A percentile compares a stretch with the other conserved stretches of the same genome.
These are phyloP conservation scores for Nymphalis urticae DNA, from an alignment of 2,888 invertebrate genomes.

Conservation along the genomic window DNA sequence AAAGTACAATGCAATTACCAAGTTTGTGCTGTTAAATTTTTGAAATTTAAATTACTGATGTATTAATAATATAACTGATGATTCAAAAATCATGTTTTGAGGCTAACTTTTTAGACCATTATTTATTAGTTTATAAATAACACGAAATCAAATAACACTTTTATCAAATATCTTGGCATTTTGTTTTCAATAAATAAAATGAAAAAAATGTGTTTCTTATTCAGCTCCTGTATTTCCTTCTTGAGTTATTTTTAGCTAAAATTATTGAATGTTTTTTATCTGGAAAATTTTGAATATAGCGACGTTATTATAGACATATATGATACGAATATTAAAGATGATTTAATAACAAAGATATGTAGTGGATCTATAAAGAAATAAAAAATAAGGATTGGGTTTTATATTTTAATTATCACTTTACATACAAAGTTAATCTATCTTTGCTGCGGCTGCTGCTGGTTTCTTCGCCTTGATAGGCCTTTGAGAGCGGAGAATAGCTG, in stretches of 20 bases:
- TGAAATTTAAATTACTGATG: no score
- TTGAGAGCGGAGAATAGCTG: conserved; percentile 95
- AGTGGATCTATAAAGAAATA: conserved; percentile 6
- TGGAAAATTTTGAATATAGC: no score
- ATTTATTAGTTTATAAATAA: conserved; percentile 14
- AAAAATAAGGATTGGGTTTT: conserved; percentile 45
- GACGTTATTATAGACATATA: no score
- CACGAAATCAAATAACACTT: conserved; percentile 3
- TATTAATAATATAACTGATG: no score
- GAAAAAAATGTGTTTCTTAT: conserved; percentile 10
- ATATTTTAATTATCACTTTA: conserved; percentile 69
- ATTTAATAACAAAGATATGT: background rate
- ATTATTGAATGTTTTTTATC: no score
- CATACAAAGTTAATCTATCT: conserved; percentile 86
- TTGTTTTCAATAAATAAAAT: conserved; percentile 32
- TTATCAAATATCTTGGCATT: conserved; percentile 25
- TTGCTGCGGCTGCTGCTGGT: conserved; percentile 86
- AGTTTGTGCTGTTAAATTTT: background rate
- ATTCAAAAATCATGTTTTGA: conserved; percentile 29
- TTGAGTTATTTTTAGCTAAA: no score
- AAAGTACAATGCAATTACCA: background rate
- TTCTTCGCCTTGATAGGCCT: conserved; percentile 92
- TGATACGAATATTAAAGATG: no score
- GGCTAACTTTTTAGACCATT: conserved; percentile 20
- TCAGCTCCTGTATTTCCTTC: background rate